Percentiles rank a stretch among this genome's conserved stretches.
phyloP scores from a whole-genome alignment of 1,140 invertebrate genomes.

The Prorops nasuta region DNA sequence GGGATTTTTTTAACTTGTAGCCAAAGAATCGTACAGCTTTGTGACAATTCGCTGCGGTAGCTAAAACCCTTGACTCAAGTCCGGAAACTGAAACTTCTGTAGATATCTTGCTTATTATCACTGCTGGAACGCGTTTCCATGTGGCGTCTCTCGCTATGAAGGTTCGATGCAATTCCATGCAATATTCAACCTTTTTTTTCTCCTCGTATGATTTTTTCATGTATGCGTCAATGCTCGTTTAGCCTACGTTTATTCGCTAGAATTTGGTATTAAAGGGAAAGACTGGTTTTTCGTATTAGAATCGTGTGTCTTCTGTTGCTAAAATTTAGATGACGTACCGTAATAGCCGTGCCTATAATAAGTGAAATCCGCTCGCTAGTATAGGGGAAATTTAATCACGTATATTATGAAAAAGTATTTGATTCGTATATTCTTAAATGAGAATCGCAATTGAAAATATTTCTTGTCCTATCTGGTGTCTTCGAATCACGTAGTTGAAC shows the following conservation, averaged over 20 bases:
- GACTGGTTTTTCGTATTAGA: conserved; percentile 21
- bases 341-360: too few relatives aligned
- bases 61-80: conserved; percentile 57
- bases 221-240: conserved; percentile 16
- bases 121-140: neutral
- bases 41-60: conserved; percentile 38
- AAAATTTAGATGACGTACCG: too few relatives aligned
- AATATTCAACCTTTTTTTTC: conserved; percentile 10
- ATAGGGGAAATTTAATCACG: too few relatives aligned
- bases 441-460: conserved; percentile 27
- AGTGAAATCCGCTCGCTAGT: too few relatives aligned
- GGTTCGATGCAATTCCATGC: neutral
- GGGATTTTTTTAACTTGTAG: too few relatives aligned
- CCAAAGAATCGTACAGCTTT: too few relatives aligned
- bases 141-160: too few relatives aligned
- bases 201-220: conserved; percentile 8
- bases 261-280: conserved; percentile 33
- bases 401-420: too few relatives aligned
- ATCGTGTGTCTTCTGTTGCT: too few relatives aligned
- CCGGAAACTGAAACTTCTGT: conserved; percentile 47
- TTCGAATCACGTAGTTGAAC: conserved; percentile 29
- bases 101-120: conserved; percentile 22
- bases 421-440: too few relatives aligned
- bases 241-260: conserved; percentile 16
- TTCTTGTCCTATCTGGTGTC: conserved; percentile 13